Evolutionary conservation across 2,888 invertebrate species (phyloP), one percentile per base, ranked within the genome.

Genomic region (Eupithecia abbreviata): DNA sequence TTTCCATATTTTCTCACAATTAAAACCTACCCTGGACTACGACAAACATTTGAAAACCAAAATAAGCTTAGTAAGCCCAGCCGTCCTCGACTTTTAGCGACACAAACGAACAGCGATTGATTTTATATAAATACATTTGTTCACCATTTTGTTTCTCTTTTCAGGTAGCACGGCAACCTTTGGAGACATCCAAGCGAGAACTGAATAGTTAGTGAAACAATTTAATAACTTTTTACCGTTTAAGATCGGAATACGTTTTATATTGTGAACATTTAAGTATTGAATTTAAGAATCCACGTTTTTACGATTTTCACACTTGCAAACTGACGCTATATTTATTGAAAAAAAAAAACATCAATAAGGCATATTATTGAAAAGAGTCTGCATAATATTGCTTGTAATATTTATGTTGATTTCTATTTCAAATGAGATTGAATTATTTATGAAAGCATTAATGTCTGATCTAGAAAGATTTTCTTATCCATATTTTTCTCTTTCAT

Each of bases 121-220:
- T 30, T 30, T 30, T 30, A 30, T 30, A 30, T 30, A 30, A 0
- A 30, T 30, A 30, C 0, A 55, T n/a, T 9, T 58, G 3, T 58
- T 58, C 9, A 58, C n/a, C 18, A 68, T 9, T 4, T 13, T n/a
- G 2, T 75, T 75, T 81, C 81, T 82, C 83, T 82, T 83, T 86
- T 82, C 93, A 93, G 93, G 88, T 93, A 93, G 89, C 93, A 91
- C 86, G 84, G 80, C 78, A 81, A 85, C 84, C 87, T 30, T 87
- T 85, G 87, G 86, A 87, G 86, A 86, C 79, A 85, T 88, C 85
- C 84, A 87, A 82, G 81, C 81, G 77, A 86, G 88, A 90, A 90
- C 89, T 90, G 90, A 90, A 86, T 78, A 86, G 90, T 84, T 91
- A 91, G 90, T 85, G 82, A 88, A 79, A 66, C 72, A 86, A 85